Evolutionary conservation across 2,888 invertebrate genomes (phyloP).

Genomic region (Athripsodes cinereus): DNA sequence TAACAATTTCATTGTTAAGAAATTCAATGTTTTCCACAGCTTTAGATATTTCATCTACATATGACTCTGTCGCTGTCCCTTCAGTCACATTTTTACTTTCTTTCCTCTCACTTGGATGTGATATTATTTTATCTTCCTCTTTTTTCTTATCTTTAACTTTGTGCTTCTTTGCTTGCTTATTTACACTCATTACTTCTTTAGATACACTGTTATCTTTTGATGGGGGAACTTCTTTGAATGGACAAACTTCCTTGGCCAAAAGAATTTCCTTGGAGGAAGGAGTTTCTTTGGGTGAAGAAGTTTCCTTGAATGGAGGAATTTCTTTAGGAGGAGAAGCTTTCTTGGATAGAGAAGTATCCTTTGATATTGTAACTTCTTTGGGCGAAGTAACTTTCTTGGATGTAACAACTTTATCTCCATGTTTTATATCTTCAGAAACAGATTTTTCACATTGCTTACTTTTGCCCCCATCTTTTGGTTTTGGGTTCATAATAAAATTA

Average conservation of each 20-base stretch:
- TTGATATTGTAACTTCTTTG: neutral
- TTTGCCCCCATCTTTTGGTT: conserved; percentile 9
- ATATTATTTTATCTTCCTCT: neutral
- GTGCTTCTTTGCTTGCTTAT: neutral
- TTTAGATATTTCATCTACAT: conserved; percentile 22
- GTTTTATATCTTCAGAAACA: conserved; percentile 5
- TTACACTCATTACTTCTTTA: neutral
- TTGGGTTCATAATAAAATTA: neutral
- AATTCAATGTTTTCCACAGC: conserved; percentile 24
- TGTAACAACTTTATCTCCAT: neutral
- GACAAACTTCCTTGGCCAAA: neutral
- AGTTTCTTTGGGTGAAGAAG: neutral
- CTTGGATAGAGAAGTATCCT: too few species aligned
- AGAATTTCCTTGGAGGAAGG: neutral
- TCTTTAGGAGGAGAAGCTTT: neutral
- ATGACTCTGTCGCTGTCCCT: conserved; percentile 1
- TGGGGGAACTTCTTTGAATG: neutral
- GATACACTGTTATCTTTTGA: neutral
- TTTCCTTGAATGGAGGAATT: neutral
- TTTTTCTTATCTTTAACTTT: conserved; percentile 1
- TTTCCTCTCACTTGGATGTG: neutral
- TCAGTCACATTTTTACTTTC: neutral
- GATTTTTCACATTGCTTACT: neutral
- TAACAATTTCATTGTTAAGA: conserved; percentile 20
- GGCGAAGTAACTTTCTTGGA: neutral